Evolutionary conservation across 2,888 invertebrate genomes (phyloP).

Genomic region (Lithophane leautieri): DNA sequence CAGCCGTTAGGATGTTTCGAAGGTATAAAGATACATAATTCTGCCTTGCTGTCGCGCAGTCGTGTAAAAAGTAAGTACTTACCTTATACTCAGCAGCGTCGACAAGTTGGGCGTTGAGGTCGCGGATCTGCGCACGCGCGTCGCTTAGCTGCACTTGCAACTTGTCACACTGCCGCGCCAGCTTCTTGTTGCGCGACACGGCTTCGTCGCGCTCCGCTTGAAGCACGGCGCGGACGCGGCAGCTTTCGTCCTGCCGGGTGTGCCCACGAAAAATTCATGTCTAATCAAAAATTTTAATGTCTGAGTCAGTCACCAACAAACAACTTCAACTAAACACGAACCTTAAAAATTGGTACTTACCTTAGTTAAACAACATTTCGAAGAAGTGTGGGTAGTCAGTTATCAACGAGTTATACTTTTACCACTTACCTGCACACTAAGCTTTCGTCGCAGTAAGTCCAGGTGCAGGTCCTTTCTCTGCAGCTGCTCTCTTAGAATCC

Average conservation of each 20-base stretch:
- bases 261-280: neutral
- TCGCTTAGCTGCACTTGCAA: conserved; percentile 95
- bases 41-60: too few species aligned
- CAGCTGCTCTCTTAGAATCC: conserved; percentile 96
- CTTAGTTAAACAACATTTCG: neutral
- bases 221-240: conserved; percentile 85
- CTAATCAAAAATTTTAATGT: neutral
- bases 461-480: conserved; percentile 97
- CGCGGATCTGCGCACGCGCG: conserved; percentile 94
- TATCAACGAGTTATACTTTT: neutral
- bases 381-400: neutral
- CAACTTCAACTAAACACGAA: neutral
- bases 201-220: conserved; percentile 93
- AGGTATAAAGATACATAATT: neutral
- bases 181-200: conserved; percentile 93
- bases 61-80: neutral
- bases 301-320: neutral
- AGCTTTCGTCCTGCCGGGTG: conserved; percentile 83
- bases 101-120: conserved; percentile 95
- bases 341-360: neutral
- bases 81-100: conserved; percentile 97
- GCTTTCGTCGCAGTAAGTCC: conserved; percentile 96
- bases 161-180: conserved; percentile 95
- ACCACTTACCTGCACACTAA: conserved; percentile 93
- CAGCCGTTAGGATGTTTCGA: neutral